phyloP scores from a whole-genome alignment of 2,797 vertebrate species.

The Coluber constrictor region DNA sequence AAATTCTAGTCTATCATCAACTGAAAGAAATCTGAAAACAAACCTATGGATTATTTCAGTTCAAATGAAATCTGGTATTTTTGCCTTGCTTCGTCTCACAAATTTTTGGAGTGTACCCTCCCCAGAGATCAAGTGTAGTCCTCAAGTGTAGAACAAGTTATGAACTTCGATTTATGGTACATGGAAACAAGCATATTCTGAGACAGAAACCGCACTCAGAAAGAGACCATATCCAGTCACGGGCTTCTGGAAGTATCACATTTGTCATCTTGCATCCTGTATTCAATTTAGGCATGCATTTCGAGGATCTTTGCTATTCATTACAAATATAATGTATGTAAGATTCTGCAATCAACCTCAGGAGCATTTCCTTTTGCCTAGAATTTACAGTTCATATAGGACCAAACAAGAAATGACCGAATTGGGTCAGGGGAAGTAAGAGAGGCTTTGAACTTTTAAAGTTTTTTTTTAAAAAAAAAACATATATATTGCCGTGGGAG shows the following conservation, averaged over 20 bases:
- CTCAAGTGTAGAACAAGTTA: background rate
- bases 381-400: background rate
- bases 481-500: slow-evolving; percentile 35
- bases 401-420: background rate
- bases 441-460: slow-evolving; percentile 36
- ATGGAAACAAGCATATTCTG: background rate
- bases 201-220: background rate
- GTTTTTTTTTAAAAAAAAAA: background rate
- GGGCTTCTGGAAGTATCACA: background rate
- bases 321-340: background rate
- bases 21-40: background rate
- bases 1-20: background rate
- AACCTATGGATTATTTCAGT: background rate
- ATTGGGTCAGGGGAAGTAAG: slow-evolving; percentile 36
- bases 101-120: background rate
- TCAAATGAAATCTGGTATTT: background rate
- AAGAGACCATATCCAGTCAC: background rate
- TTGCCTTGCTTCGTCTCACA: background rate
- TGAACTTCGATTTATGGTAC: background rate
- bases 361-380: background rate
- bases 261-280: background rate
- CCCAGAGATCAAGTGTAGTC: background rate
- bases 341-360: background rate
- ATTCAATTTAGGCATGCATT: background rate
- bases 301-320: background rate